Percentiles rank a stretch among this genome's conserved stretches.
These are phyloP conservation scores for Trinorchestia longiramus DNA, from an alignment of 1,140 invertebrate genomes.

Conservation along the genomic window DNA sequence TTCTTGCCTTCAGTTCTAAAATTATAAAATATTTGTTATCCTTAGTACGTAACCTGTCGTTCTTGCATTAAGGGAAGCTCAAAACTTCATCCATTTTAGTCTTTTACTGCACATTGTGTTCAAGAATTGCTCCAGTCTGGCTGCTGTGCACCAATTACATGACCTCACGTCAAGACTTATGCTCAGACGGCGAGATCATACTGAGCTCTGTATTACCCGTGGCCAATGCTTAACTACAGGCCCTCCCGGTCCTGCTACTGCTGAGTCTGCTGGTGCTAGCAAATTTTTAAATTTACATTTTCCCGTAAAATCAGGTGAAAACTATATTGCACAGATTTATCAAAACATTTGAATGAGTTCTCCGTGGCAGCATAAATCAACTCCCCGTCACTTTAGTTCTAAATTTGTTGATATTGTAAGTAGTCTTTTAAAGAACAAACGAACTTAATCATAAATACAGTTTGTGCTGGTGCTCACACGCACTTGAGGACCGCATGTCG, in stretches of 20 bases:
- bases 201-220: conserved; percentile 1
- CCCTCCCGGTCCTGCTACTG: neutral
- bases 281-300: neutral
- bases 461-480: neutral
- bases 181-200: neutral
- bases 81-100: too few species aligned
- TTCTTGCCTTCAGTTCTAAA: too few species aligned
- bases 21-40: too few species aligned
- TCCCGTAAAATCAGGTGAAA: neutral
- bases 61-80: too few species aligned
- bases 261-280: neutral
- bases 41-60: too few species aligned
- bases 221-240: conserved; percentile 23
- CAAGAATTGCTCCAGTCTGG: neutral
- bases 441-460: neutral
- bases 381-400: neutral
- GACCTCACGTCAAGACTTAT: neutral
- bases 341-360: neutral
- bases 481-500: neutral
- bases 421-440: too few species aligned
- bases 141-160: neutral
- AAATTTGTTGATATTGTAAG: too few species aligned
- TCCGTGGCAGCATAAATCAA: neutral
- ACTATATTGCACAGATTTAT: neutral
- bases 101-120: neutral